Percentiles rank a stretch among this genome's conserved stretches.
phyloP scores from a whole-genome alignment of 1,140 invertebrate genomes.

The Lithobius niger region DNA sequence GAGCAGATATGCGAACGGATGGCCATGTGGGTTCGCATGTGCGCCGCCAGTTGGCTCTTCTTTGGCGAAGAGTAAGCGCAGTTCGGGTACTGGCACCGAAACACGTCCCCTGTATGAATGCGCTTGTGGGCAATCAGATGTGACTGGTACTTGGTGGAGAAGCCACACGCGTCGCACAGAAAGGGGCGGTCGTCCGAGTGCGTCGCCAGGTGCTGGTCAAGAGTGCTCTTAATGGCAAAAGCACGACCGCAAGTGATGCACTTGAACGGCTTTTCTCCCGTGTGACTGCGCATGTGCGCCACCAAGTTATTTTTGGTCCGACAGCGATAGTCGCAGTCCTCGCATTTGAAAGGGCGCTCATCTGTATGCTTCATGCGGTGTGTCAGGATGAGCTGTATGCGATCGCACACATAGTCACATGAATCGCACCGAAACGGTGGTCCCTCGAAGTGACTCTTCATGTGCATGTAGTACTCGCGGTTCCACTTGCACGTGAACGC shows the following conservation, averaged over 20 bases:
- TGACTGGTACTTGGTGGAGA: slow-evolving; percentile 50
- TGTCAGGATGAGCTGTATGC: slow-evolving; percentile 39
- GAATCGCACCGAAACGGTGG: slow-evolving; percentile 48
- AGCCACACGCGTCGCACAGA: slow-evolving; percentile 48
- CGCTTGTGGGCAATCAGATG: slow-evolving; percentile 49
- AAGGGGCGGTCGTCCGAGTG: slow-evolving; percentile 42
- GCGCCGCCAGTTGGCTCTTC: slow-evolving; percentile 47
- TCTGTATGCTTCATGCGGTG: slow-evolving; percentile 41
- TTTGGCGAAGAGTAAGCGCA: slow-evolving; percentile 52
- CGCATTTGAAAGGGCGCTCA: slow-evolving; percentile 38
- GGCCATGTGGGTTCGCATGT: slow-evolving; percentile 47
- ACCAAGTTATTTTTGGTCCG: slow-evolving; percentile 36
- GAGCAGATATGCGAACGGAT: slow-evolving; percentile 46
- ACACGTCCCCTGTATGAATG: slow-evolving; percentile 47
- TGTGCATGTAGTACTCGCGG: slow-evolving; percentile 46
- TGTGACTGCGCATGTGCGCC: slow-evolving; percentile 35
- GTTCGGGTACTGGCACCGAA: slow-evolving; percentile 42
- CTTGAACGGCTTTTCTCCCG: slow-evolving; percentile 29
- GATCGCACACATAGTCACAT: slow-evolving; percentile 40
- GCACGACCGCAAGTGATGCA: slow-evolving; percentile 34
- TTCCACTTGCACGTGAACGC: slow-evolving; percentile 48
- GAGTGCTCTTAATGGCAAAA: slow-evolving; percentile 42
- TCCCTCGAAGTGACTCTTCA: slow-evolving; percentile 46
- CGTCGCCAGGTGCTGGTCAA: slow-evolving; percentile 43
- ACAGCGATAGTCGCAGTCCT: slow-evolving; percentile 33